phyloP scores from a whole-genome alignment of 2,797 vertebrate species.

The Perodicticus potto region DNA sequence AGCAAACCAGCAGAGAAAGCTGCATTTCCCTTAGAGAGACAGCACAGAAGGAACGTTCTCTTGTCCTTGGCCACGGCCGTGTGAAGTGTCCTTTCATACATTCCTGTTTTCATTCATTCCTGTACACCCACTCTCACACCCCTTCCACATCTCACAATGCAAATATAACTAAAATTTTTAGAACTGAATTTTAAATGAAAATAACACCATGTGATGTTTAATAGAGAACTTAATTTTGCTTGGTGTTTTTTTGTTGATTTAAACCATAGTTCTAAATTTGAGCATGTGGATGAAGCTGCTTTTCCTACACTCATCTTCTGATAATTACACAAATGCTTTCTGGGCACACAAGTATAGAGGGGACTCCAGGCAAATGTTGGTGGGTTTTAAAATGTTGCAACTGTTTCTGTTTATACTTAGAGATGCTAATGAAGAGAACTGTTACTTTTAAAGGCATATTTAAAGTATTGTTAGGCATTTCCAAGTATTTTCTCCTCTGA shows the following conservation, averaged over 20 bases:
- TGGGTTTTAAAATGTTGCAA: neutral
- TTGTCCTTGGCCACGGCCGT: neutral
- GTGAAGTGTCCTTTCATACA: neutral
- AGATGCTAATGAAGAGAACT: neutral
- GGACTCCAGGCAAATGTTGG: neutral
- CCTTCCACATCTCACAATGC: fast-evolving
- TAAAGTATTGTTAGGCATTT: slow-evolving; percentile 4
- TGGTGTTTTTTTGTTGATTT: neutral
- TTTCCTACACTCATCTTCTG: neutral
- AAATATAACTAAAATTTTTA: neutral
- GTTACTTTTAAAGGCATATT: neutral
- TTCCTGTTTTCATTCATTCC: neutral
- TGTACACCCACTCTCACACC: too few relatives aligned
- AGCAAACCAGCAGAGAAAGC: neutral
- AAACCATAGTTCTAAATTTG: neutral
- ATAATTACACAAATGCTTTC: neutral
- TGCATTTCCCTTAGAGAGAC: neutral
- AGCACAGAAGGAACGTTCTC: neutral
- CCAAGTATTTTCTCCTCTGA: neutral
- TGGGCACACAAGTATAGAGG: neutral
- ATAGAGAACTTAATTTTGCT: neutral
- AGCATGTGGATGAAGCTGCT: neutral
- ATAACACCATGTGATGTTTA: neutral
- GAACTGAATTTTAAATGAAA: neutral
- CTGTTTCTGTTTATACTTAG: neutral